Conservation (phyloP, 2,113 vertebrate genomes). For the Atractosteus spatula region DNA sequence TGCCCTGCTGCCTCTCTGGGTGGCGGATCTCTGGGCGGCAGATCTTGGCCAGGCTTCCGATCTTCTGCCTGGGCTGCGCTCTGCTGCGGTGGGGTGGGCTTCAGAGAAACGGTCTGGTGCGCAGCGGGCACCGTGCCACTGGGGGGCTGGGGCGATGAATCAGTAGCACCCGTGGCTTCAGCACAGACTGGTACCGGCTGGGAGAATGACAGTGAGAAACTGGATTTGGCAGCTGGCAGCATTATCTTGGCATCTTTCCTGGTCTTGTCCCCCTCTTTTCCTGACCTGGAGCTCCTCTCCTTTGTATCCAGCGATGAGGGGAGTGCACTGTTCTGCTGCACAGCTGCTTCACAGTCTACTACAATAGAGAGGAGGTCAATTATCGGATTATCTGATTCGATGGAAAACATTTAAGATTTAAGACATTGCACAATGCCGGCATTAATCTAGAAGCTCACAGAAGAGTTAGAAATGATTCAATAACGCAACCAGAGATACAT, state of each 20-base stretch:
- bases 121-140: slow-evolving; percentile 30
- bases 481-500: no score
- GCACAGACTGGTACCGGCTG: slow-evolving; percentile 66
- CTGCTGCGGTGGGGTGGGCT: slow-evolving; percentile 13
- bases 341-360: slow-evolving; percentile 53
- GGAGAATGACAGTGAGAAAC: slow-evolving; percentile 53
- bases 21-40: not conserved
- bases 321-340: slow-evolving; percentile 48
- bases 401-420: not conserved
- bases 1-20: slow-evolving; percentile 21
- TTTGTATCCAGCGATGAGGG: slow-evolving; percentile 44
- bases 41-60: no score
- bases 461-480: no score
- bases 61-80: not conserved
- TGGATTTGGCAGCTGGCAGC: slow-evolving; percentile 51
- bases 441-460: not conserved
- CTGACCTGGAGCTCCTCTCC: slow-evolving; percentile 32
- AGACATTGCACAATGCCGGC: not conserved
- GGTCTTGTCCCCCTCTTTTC: slow-evolving; percentile 42
- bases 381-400: not conserved
- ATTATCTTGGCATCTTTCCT: slow-evolving; percentile 51
- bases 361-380: slow-evolving; percentile 27
- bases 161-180: slow-evolving; percentile 30
- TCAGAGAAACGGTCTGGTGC: slow-evolving; percentile 43
- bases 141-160: slow-evolving; percentile 37